A percentile compares a stretch with the other conserved stretches of the same genome.
Conservation (phyloP, 2,113 vertebrate genomes). For the Oryzias woworae region DNA sequence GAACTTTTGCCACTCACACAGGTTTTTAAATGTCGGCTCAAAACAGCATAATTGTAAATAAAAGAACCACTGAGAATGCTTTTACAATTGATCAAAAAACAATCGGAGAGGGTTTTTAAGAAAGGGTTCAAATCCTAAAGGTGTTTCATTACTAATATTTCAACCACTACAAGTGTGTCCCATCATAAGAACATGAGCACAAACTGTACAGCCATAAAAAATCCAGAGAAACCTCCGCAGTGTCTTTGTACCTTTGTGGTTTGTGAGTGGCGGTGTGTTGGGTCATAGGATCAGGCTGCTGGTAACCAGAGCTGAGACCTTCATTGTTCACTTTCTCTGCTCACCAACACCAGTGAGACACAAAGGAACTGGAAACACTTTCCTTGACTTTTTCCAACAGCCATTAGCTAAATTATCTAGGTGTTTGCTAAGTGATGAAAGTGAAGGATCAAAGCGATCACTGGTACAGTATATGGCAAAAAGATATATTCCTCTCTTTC, state of each 20-base stretch:
- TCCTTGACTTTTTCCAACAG: constrained; percentile 26
- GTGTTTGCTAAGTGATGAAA: constrained; percentile 26
- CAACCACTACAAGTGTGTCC: neutral
- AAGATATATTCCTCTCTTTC: too few species aligned
- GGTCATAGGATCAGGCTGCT: constrained; percentile 52
- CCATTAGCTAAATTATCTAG: constrained; percentile 27
- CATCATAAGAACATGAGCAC: neutral
- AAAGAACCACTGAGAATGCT: too few species aligned
- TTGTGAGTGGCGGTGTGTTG: constrained; percentile 9
- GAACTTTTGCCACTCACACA: too few species aligned
- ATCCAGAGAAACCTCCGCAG: neutral
- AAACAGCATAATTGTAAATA: too few species aligned
- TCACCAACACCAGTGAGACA: constrained; percentile 27
- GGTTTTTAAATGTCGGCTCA: too few species aligned
- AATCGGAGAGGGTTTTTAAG: too few species aligned
- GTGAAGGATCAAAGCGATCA: neutral
- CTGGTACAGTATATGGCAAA: too few species aligned
- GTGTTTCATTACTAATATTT: neutral
- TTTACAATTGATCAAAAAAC: too few species aligned
- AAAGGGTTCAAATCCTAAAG: constrained; percentile 2
- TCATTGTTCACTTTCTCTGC: constrained; percentile 64
- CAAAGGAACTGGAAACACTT: constrained; percentile 50
- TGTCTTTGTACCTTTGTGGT: neutral
- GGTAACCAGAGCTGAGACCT: constrained; percentile 58
- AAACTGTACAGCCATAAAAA: neutral